Conservation (phyloP, 2,888 invertebrate species). For the Pollenia amentaria region DNA sequence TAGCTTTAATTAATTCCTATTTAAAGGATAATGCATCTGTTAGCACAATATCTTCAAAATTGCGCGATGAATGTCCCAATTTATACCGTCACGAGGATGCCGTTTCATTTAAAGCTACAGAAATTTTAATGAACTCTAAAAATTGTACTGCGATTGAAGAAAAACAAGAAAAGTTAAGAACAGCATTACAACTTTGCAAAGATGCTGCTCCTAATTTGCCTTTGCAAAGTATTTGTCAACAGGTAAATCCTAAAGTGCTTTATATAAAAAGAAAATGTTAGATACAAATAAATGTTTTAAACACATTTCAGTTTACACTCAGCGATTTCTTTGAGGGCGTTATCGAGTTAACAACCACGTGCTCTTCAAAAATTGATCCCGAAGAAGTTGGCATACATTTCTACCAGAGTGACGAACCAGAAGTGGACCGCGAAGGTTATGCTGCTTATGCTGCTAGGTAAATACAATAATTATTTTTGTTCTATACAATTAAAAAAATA, state of each 20-base stretch:
- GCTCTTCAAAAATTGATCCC: slow-evolving; percentile 95
- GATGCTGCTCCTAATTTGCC: slow-evolving; percentile 95
- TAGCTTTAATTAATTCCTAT: slow-evolving; percentile 95
- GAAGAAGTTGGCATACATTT: slow-evolving; percentile 94
- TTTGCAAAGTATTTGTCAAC: slow-evolving; percentile 92
- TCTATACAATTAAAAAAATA: no score
- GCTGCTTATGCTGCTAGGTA: slow-evolving; percentile 88
- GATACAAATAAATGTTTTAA: no score
- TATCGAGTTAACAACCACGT: slow-evolving; percentile 93
- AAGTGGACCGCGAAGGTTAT: slow-evolving; percentile 93
- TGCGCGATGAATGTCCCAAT: slow-evolving; percentile 96
- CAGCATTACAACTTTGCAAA: slow-evolving; percentile 94
- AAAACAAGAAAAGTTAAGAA: slow-evolving; percentile 90
- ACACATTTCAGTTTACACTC: slow-evolving; percentile 86
- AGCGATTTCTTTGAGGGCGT: slow-evolving; percentile 94
- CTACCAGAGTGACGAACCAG: slow-evolving; percentile 93
- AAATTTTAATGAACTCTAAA: slow-evolving; percentile 93
- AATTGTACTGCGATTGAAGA: slow-evolving; percentile 90
- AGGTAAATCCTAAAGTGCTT: slow-evolving; percentile 80
- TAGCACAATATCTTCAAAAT: slow-evolving; percentile 93
- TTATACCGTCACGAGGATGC: slow-evolving; percentile 98
- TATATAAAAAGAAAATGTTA: no score
- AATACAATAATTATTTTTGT: neutral
- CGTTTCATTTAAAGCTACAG: slow-evolving; percentile 97
- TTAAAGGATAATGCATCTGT: slow-evolving; percentile 97